Conservation (phyloP, 2,113 vertebrate species). For the Brienomyrus brachyistius region DNA sequence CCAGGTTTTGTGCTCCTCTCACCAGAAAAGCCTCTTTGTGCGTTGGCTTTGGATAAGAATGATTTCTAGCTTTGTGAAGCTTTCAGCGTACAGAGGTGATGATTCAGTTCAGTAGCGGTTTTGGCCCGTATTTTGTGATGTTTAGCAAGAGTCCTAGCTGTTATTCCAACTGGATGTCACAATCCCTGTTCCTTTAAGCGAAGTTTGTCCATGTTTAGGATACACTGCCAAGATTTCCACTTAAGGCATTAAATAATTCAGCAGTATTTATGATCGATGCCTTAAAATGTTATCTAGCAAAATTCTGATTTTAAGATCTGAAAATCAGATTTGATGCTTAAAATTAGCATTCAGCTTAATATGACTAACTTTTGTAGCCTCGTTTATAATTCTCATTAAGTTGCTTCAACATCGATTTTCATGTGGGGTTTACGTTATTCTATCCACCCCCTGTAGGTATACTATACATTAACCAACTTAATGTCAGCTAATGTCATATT, state of each 20-base stretch:
- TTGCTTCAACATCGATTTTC: not conserved
- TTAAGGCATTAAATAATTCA: not conserved
- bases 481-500: not conserved
- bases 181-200: not conserved
- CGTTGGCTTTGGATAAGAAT: too few relatives aligned
- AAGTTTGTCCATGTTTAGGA: not conserved
- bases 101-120: not conserved
- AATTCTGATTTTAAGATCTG: not conserved
- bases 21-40: too few relatives aligned
- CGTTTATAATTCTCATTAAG: not conserved
- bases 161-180: not conserved
- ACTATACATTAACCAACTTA: not conserved
- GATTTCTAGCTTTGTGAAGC: not conserved
- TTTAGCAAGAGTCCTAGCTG: not conserved
- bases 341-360: not conserved
- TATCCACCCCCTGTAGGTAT: not conserved
- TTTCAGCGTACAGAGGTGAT: not conserved
- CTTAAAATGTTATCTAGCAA: not conserved
- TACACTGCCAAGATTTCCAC: not conserved
- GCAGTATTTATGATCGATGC: not conserved
- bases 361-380: not conserved
- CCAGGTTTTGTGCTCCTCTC: too few relatives aligned
- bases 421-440: not conserved
- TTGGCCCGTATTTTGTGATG: not conserved
- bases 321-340: not conserved